Base-by-base conservation (phyloP, 1,140 invertebrate species). In the Sycophila sp. region DNA sequence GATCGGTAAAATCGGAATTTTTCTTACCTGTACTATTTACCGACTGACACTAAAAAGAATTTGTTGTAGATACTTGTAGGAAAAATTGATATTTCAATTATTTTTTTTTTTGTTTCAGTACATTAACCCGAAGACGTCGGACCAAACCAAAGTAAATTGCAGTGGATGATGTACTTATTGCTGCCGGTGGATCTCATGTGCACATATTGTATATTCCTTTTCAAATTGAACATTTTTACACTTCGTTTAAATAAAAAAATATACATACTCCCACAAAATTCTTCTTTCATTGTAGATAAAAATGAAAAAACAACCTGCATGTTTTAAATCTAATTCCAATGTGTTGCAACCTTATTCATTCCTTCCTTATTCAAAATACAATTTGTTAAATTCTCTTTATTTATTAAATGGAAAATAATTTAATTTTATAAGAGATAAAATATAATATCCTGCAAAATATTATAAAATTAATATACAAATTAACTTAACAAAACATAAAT, bases 121-220 rank as follows among this genome's bases (percentile, higher is more conserved):
- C 85, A 26, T 77, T 86, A 75, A 86, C 84, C 53, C 80, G 85
- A 78, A 82, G 82, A 77, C 82, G 83, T 75, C 80, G 79, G 70
- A 79, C 73, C 73, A 76, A 71, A 56, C 81, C 80, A 72, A 85
- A 85, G 78, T 83, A 78, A 84, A 71, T 65, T 73, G 69, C 60
- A 73, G 70, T 75, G 78, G 71, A 79, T 72, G 69, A 76, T 76
- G 72, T n/a, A 42, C n/a, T n/a, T n/a, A n/a, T 71, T 51, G 51
- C 30, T 53, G 36, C 22, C 2, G 45, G 19, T 77, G 73, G 75
- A 78, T 77, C 65, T 71, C 75, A 80, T 60, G 34, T 83, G 82
- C 80, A 83, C 76, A 81, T 81, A 82, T 77, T 85, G 82, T 86
- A 84, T 81, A 82, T 83, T 83, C 76, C 53, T 53, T 59, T 66